Base-by-base conservation (phyloP, 2,888 invertebrate species). In the Cyaniris semiargus region DNA sequence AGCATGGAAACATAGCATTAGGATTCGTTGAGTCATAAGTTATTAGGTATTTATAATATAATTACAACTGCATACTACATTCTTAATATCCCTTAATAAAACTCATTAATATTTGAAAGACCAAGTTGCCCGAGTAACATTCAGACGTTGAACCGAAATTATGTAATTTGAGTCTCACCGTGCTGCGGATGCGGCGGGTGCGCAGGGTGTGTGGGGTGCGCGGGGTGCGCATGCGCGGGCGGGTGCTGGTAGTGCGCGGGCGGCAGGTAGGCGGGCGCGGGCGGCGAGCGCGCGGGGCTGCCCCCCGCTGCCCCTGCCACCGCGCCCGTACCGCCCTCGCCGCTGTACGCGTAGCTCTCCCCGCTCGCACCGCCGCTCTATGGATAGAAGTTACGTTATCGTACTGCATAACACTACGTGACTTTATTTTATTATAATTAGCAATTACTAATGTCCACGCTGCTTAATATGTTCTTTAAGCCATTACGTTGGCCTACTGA, bases 261-360 rank as follows among this genome's bases (percentile, higher is more conserved):
- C 83, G 92, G 91, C 83, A 90, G 87, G 84, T 91, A 91, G 81
- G 90, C 86, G 80, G 91, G 90, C 82, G 91, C 91, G 77, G 97
- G 97, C 84, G 97, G 97, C 27, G 97, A 97, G 85, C 97, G 95
- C 78, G 96, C 95, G 70, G 98, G 97, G 90, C 97, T 97, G 84
- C 97, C 96, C 84, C 96, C 96, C 83, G 84, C 85, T 78, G 88
- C 87, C 83, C 84, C 84, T 77, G 88, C 87, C 81, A 83, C 83
- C 96, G 95, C 84, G 80, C 83, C 83, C 81, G 82, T 84, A 77
- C 84, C 85, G 78, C 83, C 84, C 80, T 86, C 85, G 79, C 85
- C 83, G 95, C 95, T 89, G 81, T 89, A 89, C 83, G 89, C 87
- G 84, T 89, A 85, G 83, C 87, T 86, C 95, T 95, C 91, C 77